These are phyloP conservation scores for Latrodectus hesperus DNA, from an alignment of 2,888 invertebrate species.

Conservation along the genomic window DNA sequence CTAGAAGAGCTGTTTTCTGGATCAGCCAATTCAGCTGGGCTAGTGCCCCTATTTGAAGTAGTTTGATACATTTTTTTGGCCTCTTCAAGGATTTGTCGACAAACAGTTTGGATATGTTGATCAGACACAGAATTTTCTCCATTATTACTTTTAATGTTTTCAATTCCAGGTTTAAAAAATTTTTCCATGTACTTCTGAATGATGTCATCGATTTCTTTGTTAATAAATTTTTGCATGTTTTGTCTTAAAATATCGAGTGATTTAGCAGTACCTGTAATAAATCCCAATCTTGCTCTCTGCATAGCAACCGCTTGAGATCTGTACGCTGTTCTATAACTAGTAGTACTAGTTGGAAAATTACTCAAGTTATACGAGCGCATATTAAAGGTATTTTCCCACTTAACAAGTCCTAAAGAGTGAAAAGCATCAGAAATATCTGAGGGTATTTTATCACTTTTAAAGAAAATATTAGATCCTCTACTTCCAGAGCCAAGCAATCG, in stretches of 20 bases:
- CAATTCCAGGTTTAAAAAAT: constrained; percentile 86
- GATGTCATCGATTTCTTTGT: constrained; percentile 85
- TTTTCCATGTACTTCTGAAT: constrained; percentile 86
- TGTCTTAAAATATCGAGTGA: constrained; percentile 84
- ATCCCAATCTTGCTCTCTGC: constrained; percentile 75
- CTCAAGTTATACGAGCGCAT: constrained; percentile 84
- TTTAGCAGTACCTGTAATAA: constrained; percentile 81
- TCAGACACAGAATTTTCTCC: constrained; percentile 85
- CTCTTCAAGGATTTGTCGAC: constrained; percentile 86
- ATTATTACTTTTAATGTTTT: constrained; percentile 84
- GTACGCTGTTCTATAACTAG: constrained; percentile 74
- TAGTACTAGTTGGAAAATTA: constrained; percentile 77
- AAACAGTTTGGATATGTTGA: constrained; percentile 83
- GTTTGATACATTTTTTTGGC: constrained; percentile 80
- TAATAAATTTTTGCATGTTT: constrained; percentile 85
- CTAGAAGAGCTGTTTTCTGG: constrained; percentile 62
- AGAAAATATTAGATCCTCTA: constrained; percentile 45
- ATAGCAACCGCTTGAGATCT: constrained; percentile 74
- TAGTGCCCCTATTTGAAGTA: constrained; percentile 72
- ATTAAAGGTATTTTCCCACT: constrained; percentile 79
- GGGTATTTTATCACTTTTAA: constrained; percentile 36
- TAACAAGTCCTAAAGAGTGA: constrained; percentile 43
- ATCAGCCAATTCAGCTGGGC: constrained; percentile 71
- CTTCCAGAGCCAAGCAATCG: constrained; percentile 57
- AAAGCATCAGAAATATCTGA: constrained; percentile 52